These are phyloP conservation scores for Porites evermanni DNA, from an alignment of 92 coral and sea anemone species.

Conservation along the genomic window DNA sequence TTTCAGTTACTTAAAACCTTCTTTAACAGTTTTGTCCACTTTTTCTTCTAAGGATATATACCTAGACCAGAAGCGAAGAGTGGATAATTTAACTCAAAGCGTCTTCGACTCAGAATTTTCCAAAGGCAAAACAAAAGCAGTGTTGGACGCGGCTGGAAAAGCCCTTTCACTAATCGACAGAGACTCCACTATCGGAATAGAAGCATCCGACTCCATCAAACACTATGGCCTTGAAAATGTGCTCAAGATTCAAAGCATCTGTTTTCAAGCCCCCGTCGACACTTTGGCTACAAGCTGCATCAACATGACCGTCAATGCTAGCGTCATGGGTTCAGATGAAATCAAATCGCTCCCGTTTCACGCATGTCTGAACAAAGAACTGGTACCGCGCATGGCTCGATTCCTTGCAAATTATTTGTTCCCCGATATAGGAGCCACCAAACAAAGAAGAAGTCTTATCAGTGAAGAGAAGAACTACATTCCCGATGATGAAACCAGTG, in stretches of 20 bases:
- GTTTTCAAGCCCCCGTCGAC: slow-evolving; percentile 84
- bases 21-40: not conserved
- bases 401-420: slow-evolving; percentile 87
- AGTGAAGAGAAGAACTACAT: slow-evolving; percentile 70
- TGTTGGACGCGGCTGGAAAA: slow-evolving; percentile 94
- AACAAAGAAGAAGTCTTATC: slow-evolving; percentile 67
- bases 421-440: slow-evolving; percentile 73
- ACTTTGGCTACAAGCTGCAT: slow-evolving; percentile 93
- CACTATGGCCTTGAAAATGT: slow-evolving; percentile 81
- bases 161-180: slow-evolving; percentile 93
- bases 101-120: slow-evolving; percentile 92
- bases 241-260: slow-evolving; percentile 75
- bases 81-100: slow-evolving; percentile 67
- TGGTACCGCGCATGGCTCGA: slow-evolving; percentile 89
- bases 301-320: slow-evolving; percentile 76
- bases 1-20: not conserved
- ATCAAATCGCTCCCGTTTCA: slow-evolving; percentile 69
- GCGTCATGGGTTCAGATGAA: slow-evolving; percentile 67
- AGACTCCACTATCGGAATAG: slow-evolving; percentile 86
- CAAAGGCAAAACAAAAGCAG: slow-evolving; percentile 98
- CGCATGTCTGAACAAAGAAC: slow-evolving; percentile 90
- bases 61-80: slow-evolving; percentile 69
- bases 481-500: slow-evolving; percentile 38
- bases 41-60: slow-evolving; percentile 67
- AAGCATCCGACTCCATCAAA: slow-evolving; percentile 89